phyloP scores from a whole-genome alignment of 2,797 vertebrate species.

The Melanotaenia maccullochi region DNA sequence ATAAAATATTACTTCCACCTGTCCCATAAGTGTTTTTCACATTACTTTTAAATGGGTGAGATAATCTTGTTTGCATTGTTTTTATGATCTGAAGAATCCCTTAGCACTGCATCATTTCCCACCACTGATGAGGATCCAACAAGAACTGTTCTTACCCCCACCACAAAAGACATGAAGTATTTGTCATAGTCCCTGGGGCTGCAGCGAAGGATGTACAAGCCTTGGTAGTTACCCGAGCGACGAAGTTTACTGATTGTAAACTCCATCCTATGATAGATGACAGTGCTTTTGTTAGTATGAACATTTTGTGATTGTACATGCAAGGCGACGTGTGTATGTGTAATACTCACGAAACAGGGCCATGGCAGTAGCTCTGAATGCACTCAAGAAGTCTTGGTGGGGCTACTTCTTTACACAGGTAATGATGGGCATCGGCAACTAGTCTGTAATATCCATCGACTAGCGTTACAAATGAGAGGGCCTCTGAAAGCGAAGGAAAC shows the following conservation, averaged over 20 bases:
- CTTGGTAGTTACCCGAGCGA: constrained; percentile 89
- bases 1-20: neutral
- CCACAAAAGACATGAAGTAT: constrained; percentile 94
- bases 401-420: constrained; percentile 95
- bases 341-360: constrained; percentile 92
- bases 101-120: neutral
- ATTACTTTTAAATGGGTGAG: neutral
- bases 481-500: constrained; percentile 90
- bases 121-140: neutral
- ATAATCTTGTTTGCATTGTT: neutral
- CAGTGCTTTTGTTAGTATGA: neutral
- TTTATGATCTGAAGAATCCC: neutral
- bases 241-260: constrained; percentile 91
- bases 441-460: constrained; percentile 97
- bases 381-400: constrained; percentile 91
- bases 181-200: constrained; percentile 95
- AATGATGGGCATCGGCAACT: constrained; percentile 93
- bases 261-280: constrained; percentile 88
- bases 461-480: constrained; percentile 93
- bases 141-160: constrained; percentile 87
- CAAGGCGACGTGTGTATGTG: neutral
- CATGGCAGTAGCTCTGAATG: constrained; percentile 94
- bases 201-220: constrained; percentile 92
- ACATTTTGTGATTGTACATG: neutral
- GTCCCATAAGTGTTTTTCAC: neutral